These are phyloP conservation scores for Nyleta sp. DNA, from an alignment of 2,888 invertebrate genomes.

Conservation along the genomic window DNA sequence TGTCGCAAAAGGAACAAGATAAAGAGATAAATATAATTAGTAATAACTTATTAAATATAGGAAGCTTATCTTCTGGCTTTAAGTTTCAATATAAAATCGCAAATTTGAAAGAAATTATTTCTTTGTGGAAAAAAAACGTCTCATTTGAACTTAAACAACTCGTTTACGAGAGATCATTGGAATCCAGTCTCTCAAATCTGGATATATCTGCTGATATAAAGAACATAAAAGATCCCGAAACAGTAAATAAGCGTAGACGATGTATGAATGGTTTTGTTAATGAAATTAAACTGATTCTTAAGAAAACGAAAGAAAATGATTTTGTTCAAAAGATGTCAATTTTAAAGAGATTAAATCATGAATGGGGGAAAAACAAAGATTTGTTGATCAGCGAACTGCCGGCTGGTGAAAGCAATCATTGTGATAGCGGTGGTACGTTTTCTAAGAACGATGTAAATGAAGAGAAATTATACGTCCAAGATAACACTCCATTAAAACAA, in stretches of 20 bases:
- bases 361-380: too few relatives aligned
- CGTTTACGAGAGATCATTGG: background rate
- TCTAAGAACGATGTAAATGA: too few relatives aligned
- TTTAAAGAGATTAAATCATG: too few relatives aligned
- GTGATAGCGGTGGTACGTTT: too few relatives aligned
- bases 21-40: background rate
- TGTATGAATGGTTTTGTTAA: background rate
- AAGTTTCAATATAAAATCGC: constrained; percentile 8
- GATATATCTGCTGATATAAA: background rate
- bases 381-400: too few relatives aligned
- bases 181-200: background rate
- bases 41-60: constrained; percentile 6
- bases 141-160: background rate
- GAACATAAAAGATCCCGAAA: background rate
- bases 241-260: background rate
- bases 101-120: constrained; percentile 1
- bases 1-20: constrained; percentile 5
- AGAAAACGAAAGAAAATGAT: background rate
- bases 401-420: too few relatives aligned
- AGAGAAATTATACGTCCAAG: too few relatives aligned
- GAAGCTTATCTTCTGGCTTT: background rate
- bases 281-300: background rate
- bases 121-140: background rate
- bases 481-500: too few relatives aligned
- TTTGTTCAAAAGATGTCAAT: too few relatives aligned